Percentiles rank a stretch among this genome's conserved stretches.
phyloP scores from a whole-genome alignment of 2,113 vertebrate species.

The Entosphenus tridentatus region DNA sequence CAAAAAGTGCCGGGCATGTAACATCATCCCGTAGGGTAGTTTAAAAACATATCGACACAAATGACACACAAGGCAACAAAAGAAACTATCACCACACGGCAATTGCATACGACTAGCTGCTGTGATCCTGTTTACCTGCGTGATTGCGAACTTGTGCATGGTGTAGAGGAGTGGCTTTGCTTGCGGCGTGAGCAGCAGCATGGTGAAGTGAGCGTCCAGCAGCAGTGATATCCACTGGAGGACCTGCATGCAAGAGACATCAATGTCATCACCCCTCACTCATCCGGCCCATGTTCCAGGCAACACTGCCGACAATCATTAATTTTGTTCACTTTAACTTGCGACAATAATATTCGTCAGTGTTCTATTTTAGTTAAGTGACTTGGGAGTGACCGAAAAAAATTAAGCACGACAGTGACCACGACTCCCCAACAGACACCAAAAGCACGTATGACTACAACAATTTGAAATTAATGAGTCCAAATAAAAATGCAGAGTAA shows the following conservation, averaged over 20 bases:
- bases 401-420: background rate
- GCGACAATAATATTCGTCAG: background rate
- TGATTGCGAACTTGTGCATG: constrained; percentile 51
- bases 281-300: background rate
- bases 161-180: constrained; percentile 38
- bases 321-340: background rate
- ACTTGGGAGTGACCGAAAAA: background rate
- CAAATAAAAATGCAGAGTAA: too few relatives aligned
- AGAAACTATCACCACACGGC: background rate
- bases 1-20: background rate
- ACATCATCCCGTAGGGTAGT: background rate
- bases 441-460: too few relatives aligned
- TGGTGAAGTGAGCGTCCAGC: constrained; percentile 72
- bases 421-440: background rate
- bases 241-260: constrained; percentile 25
- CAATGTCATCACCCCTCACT: background rate
- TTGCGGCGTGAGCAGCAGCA: constrained; percentile 65
- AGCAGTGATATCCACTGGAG: constrained; percentile 82
- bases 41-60: background rate
- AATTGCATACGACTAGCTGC: background rate
- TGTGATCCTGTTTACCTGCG: constrained; percentile 36
- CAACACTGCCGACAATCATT: background rate
- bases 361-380: background rate
- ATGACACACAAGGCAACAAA: background rate
- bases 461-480: too few relatives aligned